A percentile compares a stretch with the other conserved stretches of the same genome.
Evolutionary conservation across 2,888 invertebrate genomes (phyloP).

Genomic region (Phania funesta): DNA sequence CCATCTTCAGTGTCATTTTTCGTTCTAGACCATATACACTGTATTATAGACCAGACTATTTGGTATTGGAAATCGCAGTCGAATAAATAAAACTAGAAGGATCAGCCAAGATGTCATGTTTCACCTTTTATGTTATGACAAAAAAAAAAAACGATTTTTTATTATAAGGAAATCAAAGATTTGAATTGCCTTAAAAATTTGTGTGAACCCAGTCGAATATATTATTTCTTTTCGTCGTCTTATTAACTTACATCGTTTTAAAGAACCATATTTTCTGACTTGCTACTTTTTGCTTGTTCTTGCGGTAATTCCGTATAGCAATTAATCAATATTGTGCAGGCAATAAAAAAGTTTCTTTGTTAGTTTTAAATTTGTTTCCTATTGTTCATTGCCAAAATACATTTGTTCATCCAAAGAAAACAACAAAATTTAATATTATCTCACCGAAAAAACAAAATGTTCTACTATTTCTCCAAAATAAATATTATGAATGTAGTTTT

Average conservation of each 20-base stretch:
- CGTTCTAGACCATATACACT: too few relatives aligned
- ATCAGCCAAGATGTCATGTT: too few relatives aligned
- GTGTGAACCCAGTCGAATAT: background rate
- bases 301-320: constrained; percentile 29
- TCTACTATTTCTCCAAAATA: constrained; percentile 32
- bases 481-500: background rate
- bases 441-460: constrained; percentile 26
- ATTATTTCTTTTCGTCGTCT: background rate
- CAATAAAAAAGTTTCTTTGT: constrained; percentile 8
- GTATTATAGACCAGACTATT: too few relatives aligned
- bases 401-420: background rate
- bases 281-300: background rate
- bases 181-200: too few relatives aligned
- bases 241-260: background rate
- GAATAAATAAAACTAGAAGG: too few relatives aligned
- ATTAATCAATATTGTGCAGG: constrained; percentile 48
- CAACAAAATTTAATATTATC: constrained; percentile 21
- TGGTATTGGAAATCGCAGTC: too few relatives aligned
- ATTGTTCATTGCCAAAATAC: constrained; percentile 47
- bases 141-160: too few relatives aligned
- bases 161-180: too few relatives aligned
- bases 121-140: too few relatives aligned
- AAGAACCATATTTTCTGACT: background rate
- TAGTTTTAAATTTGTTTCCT: constrained; percentile 16
- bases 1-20: too few relatives aligned